phyloP scores from a whole-genome alignment of 2,113 vertebrate species.

The Pao palembangensis region DNA sequence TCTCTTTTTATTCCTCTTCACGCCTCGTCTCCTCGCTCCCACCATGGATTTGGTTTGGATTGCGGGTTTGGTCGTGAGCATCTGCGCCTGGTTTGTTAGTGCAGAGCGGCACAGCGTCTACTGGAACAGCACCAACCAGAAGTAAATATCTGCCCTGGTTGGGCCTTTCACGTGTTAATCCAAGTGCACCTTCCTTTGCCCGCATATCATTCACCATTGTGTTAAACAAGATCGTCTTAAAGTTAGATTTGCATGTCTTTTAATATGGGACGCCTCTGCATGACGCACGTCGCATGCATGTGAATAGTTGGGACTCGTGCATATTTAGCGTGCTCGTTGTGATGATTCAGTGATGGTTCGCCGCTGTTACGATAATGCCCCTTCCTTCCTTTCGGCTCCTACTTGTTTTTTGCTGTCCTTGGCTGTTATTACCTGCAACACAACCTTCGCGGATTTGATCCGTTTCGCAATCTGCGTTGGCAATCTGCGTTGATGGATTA shows the following conservation, averaged over 20 bases:
- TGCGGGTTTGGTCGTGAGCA: slow-evolving; percentile 53
- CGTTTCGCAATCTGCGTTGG: slow-evolving; percentile 35
- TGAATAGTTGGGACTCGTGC: slow-evolving; percentile 20
- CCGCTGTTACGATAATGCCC: slow-evolving; percentile 65
- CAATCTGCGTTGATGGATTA: slow-evolving; percentile 9
- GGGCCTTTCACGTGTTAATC: not conserved
- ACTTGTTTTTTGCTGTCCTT: slow-evolving; percentile 11
- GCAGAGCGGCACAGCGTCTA: slow-evolving; percentile 77
- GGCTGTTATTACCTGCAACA: slow-evolving; percentile 49
- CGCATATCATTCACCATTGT: not conserved
- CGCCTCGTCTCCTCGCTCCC: slow-evolving; percentile 37
- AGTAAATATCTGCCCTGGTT: slow-evolving; percentile 58
- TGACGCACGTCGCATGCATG: not conserved
- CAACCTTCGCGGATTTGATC: slow-evolving; percentile 49
- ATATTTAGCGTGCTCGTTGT: slow-evolving; percentile 33
- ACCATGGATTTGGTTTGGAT: slow-evolving; percentile 76
- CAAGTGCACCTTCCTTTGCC: too few species aligned
- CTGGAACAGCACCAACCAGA: slow-evolving; percentile 78
- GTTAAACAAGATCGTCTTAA: not conserved
- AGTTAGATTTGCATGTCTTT: not conserved
- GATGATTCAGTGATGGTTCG: slow-evolving; percentile 42
- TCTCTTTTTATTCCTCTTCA: slow-evolving; percentile 4
- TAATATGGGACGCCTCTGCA: too few species aligned
- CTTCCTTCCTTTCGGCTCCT: not conserved
- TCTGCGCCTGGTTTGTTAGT: slow-evolving; percentile 61